Base-by-base conservation (phyloP, 2,113 vertebrate species). In the Dermatemys mawii region DNA sequence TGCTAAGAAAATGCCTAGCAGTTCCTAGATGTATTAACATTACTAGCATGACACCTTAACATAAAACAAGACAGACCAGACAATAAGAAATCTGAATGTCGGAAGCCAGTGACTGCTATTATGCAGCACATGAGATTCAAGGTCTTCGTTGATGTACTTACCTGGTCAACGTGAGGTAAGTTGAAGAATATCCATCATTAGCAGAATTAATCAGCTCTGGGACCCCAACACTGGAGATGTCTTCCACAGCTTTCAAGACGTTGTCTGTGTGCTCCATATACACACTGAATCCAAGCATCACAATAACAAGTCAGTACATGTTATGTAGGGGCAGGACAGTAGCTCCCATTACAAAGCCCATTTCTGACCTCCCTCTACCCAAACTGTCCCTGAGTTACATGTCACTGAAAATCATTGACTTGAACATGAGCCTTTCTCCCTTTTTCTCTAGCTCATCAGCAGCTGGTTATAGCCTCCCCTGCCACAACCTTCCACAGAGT, bases 121-220 rank as follows among this genome's bases (percentile, higher is more conserved):
- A 49, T 60, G 16, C 14, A 46, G 78, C 38, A 57, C 5, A 73
- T 1, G 29, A 54, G 78, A 83, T 51, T 54, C 3, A 4, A 95
- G 46, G 26, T 44, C 38, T 86, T 82, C 44, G 12, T 2, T 63
- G 35, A 86, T 89, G 8, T 7, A 46, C 50, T 95, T 98, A 99
- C 99, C 99, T 99, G 98, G 86, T 99, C 41, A 99, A 97, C 2
- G 99, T 99, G 84, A 99, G 99, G 90, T 99, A 99, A 0, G 98
- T 98, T n/a, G 98, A 96, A 13, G 99, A 99, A 94, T 96, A 96
- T 35, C 97, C 98, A 11, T 99, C 99, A 96, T 99, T 99, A 8
- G 98, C 88, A 76, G 98, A 98, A 16, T 95, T 97, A 29, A 99
- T 90, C 53, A 99, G 96, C 91, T 99, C 99, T 21, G 98, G 54